Conservation (phyloP, 2,113 vertebrate genomes). For the Microcebus lehilahytsara region DNA sequence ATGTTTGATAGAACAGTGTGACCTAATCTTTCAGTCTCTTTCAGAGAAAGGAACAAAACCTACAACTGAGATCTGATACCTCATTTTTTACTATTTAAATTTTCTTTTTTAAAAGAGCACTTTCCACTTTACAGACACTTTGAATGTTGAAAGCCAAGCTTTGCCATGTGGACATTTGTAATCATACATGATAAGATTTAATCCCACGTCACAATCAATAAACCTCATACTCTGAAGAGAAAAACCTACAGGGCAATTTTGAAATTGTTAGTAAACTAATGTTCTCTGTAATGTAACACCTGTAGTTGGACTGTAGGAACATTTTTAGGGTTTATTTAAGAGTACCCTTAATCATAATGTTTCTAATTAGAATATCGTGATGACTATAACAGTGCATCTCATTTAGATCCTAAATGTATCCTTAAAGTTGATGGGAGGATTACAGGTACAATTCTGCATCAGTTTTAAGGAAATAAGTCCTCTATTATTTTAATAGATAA, state of each 20-base stretch:
- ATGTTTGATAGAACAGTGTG: conserved; percentile 36
- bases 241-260: not conserved
- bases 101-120: conserved; percentile 5
- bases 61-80: conserved; percentile 37
- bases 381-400: not conserved
- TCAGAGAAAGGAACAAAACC: conserved; percentile 57
- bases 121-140: not conserved
- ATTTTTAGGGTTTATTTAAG: not conserved
- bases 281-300: not conserved
- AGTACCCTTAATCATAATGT: not conserved
- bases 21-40: conserved; percentile 42
- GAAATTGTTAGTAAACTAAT: not conserved
- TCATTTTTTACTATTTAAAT: not conserved
- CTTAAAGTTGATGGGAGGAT: not conserved
- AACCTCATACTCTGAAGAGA: conserved; percentile 21
- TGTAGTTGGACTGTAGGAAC: not conserved
- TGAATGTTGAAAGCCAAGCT: conserved; percentile 45
- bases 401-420: not conserved
- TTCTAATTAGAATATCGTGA: conserved; percentile 22
- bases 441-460: not conserved
- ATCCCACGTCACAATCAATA: conserved; percentile 18
- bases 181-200: not conserved
- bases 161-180: not conserved
- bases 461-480: not conserved
- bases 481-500: not conserved